Evolutionary conservation across 2,797 vertebrate genomes (phyloP).

Genomic region (Chloroceryle amazona): DNA sequence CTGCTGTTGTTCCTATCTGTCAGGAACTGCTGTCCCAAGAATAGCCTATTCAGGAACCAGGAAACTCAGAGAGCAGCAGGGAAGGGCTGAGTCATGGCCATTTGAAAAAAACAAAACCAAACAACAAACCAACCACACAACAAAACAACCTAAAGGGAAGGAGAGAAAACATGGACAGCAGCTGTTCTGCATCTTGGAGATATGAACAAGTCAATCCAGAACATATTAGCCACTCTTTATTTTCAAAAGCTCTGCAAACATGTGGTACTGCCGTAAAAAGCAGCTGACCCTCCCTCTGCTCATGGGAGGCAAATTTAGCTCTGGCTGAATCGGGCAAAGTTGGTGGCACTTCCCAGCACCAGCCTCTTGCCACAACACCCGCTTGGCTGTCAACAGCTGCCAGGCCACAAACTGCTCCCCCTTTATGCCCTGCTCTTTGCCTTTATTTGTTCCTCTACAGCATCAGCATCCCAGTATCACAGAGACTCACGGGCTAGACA

Average conservation of each 20-base stretch:
- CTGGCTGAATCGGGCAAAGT: not conserved
- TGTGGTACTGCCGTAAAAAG: not conserved
- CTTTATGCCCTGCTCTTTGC: not conserved
- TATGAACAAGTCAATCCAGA: not conserved
- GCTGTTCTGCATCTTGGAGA: not conserved
- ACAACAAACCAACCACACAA: not conserved
- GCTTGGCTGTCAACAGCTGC: accelerated
- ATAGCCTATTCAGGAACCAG: constrained; percentile 50
- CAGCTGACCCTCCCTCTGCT: not conserved
- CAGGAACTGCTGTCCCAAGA: constrained; percentile 41
- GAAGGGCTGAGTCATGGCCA: constrained; percentile 57
- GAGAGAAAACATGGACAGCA: not conserved
- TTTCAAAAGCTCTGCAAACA: constrained; percentile 25
- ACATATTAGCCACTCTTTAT: not conserved
- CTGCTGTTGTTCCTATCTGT: constrained; percentile 17
- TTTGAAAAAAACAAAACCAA: not conserved
- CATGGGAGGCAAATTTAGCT: not conserved
- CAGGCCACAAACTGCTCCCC: not conserved
- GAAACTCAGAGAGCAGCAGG: constrained; percentile 42
- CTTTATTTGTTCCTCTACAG: not conserved
- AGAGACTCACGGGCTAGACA: not conserved
- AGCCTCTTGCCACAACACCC: not conserved
- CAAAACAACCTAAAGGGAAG: constrained; percentile 7
- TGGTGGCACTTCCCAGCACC: not conserved
- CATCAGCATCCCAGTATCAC: not conserved